Evolutionary conservation across 2,888 invertebrate genomes (phyloP).

Genomic region (Hypolimnas misippus): DNA sequence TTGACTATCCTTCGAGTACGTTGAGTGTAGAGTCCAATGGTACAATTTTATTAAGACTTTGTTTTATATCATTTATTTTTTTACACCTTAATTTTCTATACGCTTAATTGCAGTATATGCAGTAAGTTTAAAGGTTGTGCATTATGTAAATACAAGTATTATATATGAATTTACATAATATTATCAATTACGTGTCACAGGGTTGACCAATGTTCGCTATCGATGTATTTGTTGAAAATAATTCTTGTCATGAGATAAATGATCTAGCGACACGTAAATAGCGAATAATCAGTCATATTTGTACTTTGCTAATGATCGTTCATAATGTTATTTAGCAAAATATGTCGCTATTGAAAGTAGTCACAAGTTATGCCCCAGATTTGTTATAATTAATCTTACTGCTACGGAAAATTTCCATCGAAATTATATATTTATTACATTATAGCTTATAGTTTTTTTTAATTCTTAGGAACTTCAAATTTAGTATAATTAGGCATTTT

Average conservation of each 20-base stretch:
- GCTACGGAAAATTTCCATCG: neutral
- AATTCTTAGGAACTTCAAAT: no score
- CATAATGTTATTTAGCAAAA: conserved; percentile 9
- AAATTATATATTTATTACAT: neutral
- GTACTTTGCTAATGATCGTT: conserved; percentile 2
- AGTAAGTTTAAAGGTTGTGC: neutral
- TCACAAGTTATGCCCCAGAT: conserved; percentile 7
- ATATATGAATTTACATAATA: conserved; percentile 9
- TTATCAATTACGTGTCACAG: conserved; percentile 31
- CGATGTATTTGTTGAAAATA: conserved; percentile 15
- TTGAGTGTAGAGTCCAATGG: no score
- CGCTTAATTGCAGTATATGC: no score
- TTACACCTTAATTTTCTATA: no score
- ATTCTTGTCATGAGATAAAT: neutral
- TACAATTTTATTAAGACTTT: no score
- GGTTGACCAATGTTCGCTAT: conserved; percentile 20
- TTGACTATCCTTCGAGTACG: no score
- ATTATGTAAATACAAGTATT: neutral
- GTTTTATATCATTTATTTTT: no score
- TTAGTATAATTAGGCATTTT: no score
- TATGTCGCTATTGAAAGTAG: conserved; percentile 6
- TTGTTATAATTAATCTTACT: neutral
- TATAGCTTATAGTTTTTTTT: no score
- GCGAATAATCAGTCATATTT: conserved; percentile 12
- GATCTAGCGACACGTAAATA: conserved; percentile 11